A percentile compares a stretch with the other conserved stretches of the same genome.
phyloP scores from a whole-genome alignment of 2,888 invertebrate genomes.

The Eupithecia subumbrata region DNA sequence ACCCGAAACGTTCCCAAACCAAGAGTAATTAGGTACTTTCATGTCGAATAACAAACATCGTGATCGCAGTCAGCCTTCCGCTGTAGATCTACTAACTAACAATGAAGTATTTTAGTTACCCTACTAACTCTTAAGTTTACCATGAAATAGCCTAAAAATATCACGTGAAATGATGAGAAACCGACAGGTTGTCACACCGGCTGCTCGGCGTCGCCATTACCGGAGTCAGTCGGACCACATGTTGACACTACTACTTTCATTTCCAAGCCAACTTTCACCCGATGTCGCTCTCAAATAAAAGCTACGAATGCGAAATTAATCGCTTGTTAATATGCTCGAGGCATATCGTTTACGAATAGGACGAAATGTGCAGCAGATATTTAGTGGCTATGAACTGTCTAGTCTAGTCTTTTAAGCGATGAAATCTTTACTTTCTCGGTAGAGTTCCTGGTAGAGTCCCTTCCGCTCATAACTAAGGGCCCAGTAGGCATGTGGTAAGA shows the following conservation, averaged over 20 bases:
- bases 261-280: conserved; percentile 80
- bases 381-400: neutral
- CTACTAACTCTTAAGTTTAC: neutral
- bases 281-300: conserved; percentile 73
- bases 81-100: neutral
- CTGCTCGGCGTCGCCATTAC: conserved; percentile 40
- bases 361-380: conserved; percentile 1
- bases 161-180: conserved; percentile 71
- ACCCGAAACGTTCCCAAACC: neutral
- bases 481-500: neutral
- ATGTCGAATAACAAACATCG: neutral
- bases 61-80: neutral
- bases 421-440: neutral
- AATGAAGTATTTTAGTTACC: no score
- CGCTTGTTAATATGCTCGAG: conserved; percentile 36
- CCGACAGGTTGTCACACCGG: conserved; percentile 64
- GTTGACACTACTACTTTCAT: conserved; percentile 81
- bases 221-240: conserved; percentile 59
- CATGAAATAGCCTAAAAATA: conserved; percentile 11
- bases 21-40: neutral
- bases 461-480: neutral
- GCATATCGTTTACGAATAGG: conserved; percentile 23
- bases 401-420: neutral
- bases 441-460: neutral
- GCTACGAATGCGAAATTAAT: conserved; percentile 71